phyloP scores from a whole-genome alignment of 2,888 invertebrate species.

The Amaurobius ferox region DNA sequence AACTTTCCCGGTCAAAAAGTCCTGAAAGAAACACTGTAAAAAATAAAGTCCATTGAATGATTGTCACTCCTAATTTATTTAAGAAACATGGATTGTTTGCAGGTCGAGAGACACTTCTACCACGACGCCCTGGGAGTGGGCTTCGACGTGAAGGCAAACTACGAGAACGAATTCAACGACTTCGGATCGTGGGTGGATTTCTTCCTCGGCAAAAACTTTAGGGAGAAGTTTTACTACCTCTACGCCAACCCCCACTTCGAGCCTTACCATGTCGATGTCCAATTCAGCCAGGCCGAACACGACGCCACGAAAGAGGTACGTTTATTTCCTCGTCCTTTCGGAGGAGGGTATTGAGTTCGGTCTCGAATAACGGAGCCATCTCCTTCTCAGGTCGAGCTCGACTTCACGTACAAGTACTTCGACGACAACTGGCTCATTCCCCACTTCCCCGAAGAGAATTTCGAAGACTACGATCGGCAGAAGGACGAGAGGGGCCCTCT shows the following conservation, averaged over 20 bases:
- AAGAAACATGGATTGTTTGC: too few relatives aligned
- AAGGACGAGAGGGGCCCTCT: slow-evolving; percentile 14
- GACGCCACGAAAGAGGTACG: slow-evolving; percentile 63
- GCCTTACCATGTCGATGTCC: slow-evolving; percentile 58
- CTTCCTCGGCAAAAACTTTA: slow-evolving; percentile 54
- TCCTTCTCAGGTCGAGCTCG: slow-evolving; percentile 18
- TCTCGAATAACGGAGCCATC: too few relatives aligned
- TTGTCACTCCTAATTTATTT: too few relatives aligned
- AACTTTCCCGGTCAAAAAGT: too few relatives aligned
- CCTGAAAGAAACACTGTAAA: too few relatives aligned
- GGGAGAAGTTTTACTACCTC: slow-evolving; percentile 66
- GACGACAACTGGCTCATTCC: slow-evolving; percentile 15
- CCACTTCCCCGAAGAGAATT: slow-evolving; percentile 24
- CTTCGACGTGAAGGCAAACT: slow-evolving; percentile 48
- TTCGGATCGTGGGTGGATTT: slow-evolving; percentile 60
- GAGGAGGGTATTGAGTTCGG: too few relatives aligned
- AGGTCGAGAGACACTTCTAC: slow-evolving; percentile 4
- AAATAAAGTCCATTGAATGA: too few relatives aligned
- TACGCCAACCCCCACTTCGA: slow-evolving; percentile 68
- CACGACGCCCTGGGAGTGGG: slow-evolving; percentile 68
- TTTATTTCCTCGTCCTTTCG: too few relatives aligned
- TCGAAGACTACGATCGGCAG: slow-evolving; percentile 46
- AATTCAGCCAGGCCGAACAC: slow-evolving; percentile 21
- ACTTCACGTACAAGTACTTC: slow-evolving; percentile 36
- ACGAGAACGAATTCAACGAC: slow-evolving; percentile 63